Percentiles rank a stretch among this genome's conserved stretches.
These are phyloP conservation scores for Acropora yongei DNA, from an alignment of 64 coral and sea anemone species.

Conservation along the genomic window DNA sequence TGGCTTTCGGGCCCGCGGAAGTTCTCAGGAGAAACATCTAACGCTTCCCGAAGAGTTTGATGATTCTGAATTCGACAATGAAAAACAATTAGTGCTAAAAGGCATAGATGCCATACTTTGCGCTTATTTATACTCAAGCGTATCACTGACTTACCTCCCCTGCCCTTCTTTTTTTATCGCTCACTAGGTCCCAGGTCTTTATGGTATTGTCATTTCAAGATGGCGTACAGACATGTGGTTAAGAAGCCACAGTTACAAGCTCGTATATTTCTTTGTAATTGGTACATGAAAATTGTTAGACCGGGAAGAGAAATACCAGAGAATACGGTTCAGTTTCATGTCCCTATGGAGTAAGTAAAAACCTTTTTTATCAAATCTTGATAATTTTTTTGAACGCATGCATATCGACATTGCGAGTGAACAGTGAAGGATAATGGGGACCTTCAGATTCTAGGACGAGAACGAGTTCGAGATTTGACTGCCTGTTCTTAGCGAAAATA, in stretches of 20 bases:
- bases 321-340: constrained; percentile 90
- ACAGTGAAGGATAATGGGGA: background rate
- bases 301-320: constrained; percentile 85
- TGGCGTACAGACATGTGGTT: constrained; percentile 98
- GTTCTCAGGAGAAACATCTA: too few relatives aligned
- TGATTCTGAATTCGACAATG: too few relatives aligned
- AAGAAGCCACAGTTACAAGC: constrained; percentile 93
- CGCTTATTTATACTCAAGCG: background rate
- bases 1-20: too few relatives aligned
- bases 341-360: constrained; percentile 97
- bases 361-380: background rate
- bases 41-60: too few relatives aligned
- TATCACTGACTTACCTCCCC: background rate
- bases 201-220: constrained; percentile 59
- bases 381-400: too few relatives aligned
- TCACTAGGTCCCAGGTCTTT: background rate
- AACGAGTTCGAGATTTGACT: too few relatives aligned
- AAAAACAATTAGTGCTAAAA: too few relatives aligned
- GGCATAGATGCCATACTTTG: too few relatives aligned
- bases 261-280: constrained; percentile 97
- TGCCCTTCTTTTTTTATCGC: background rate
- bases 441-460: too few relatives aligned
- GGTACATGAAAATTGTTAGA: constrained; percentile 96
- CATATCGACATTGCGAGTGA: background rate
- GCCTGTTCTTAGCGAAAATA: too few relatives aligned